Conservation (phyloP, 2,797 vertebrate species). For the Arrhamphus sclerolepis region DNA sequence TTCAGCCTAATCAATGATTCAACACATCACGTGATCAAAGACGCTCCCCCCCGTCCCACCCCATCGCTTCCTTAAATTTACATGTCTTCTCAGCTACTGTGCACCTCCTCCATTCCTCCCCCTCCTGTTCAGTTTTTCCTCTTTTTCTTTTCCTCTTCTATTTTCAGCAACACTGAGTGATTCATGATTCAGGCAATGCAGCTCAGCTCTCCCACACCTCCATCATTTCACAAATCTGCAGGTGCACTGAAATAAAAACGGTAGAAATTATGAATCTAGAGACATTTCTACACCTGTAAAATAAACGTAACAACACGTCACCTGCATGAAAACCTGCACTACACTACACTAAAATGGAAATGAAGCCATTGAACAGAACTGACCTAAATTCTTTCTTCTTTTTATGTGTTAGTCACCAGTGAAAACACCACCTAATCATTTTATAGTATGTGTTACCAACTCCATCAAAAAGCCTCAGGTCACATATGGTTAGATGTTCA, state of each 20-base stretch:
- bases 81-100: slow-evolving; percentile 26
- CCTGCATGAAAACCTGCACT: no score
- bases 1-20: slow-evolving; percentile 66
- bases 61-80: slow-evolving; percentile 29
- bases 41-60: slow-evolving; percentile 1
- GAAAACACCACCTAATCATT: slow-evolving; percentile 28
- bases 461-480: no score
- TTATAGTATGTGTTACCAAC: background rate
- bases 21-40: slow-evolving; percentile 50
- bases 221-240: slow-evolving; percentile 3
- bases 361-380: slow-evolving; percentile 5
- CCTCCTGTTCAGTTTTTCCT: slow-evolving; percentile 11
- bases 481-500: no score
- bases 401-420: no score
- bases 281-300: background rate
- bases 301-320: no score
- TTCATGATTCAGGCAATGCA: slow-evolving; percentile 63
- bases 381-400: slow-evolving; percentile 62
- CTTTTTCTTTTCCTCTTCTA: slow-evolving; percentile 54
- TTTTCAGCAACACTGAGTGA: slow-evolving; percentile 72
- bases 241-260: slow-evolving; percentile 1
- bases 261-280: slow-evolving; percentile 4
- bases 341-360: no score
- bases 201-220: slow-evolving; percentile 21
- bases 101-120: slow-evolving; percentile 6